A percentile compares a stretch with the other conserved stretches of the same genome.
Evolutionary conservation across 2,113 vertebrate species (phyloP).

Genomic region (Noctilio leporinus): DNA sequence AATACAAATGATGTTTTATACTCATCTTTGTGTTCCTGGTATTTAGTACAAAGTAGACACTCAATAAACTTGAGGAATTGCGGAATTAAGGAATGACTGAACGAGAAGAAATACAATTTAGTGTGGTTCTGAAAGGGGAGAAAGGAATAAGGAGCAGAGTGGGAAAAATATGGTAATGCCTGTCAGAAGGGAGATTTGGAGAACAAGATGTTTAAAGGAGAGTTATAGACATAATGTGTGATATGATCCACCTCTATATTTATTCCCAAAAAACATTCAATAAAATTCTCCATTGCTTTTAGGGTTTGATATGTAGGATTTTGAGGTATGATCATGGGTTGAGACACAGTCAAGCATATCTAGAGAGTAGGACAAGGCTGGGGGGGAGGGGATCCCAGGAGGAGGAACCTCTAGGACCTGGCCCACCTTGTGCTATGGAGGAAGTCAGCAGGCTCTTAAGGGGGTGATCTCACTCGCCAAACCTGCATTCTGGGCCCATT

Average conservation of each 20-base stretch:
- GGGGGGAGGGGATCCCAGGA: neutral
- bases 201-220: neutral
- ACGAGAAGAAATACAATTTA: neutral
- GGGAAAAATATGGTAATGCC: neutral
- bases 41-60: neutral
- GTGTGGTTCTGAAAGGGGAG: neutral
- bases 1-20: neutral
- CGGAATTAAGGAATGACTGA: neutral
- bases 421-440: neutral
- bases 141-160: neutral
- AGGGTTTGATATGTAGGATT: neutral
- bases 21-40: neutral
- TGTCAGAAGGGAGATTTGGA: neutral
- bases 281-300: neutral
- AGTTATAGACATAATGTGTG: neutral
- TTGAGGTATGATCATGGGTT: neutral
- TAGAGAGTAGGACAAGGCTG: neutral
- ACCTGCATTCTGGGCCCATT: neutral
- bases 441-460: neutral
- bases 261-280: neutral
- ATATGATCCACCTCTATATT: neutral
- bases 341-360: neutral
- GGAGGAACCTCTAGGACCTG: neutral
- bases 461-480: neutral
- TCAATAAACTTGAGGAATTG: slow-evolving; percentile 7